Evolutionary conservation across 2,797 vertebrate genomes (phyloP).

Genomic region (Sebastes glaucus): DNA sequence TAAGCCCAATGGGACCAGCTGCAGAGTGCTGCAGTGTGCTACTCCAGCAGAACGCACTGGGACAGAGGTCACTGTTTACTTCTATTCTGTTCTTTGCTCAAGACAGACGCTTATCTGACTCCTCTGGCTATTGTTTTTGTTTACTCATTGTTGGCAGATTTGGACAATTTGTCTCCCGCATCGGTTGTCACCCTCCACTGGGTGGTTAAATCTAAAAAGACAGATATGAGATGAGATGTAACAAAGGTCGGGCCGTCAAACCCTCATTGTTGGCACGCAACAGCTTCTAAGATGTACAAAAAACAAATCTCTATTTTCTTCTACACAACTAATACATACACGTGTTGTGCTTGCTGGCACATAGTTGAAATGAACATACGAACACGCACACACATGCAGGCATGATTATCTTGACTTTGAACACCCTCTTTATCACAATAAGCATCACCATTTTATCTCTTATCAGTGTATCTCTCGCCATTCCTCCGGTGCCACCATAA

Average conservation of each 20-base stretch:
- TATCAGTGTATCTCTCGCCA: constrained; percentile 2
- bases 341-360: neutral
- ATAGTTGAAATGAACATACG: neutral
- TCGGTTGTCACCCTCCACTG: neutral
- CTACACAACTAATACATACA: neutral
- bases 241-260: neutral
- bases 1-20: constrained; percentile 72
- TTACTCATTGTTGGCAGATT: neutral
- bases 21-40: constrained; percentile 65
- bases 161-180: neutral
- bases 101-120: neutral
- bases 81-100: neutral
- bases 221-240: neutral
- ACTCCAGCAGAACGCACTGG: constrained; percentile 33
- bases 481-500: neutral
- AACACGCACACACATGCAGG: neutral
- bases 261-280: neutral
- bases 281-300: neutral
- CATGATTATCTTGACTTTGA: constrained; percentile 17
- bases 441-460: constrained; percentile 16
- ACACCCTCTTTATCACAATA: constrained; percentile 20
- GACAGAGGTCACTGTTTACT: constrained; percentile 58
- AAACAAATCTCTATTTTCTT: neutral
- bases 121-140: neutral
- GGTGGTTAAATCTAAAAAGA: neutral